phyloP scores from a whole-genome alignment of 2,888 invertebrate genomes.

The Paralinhomoeus sp. region DNA sequence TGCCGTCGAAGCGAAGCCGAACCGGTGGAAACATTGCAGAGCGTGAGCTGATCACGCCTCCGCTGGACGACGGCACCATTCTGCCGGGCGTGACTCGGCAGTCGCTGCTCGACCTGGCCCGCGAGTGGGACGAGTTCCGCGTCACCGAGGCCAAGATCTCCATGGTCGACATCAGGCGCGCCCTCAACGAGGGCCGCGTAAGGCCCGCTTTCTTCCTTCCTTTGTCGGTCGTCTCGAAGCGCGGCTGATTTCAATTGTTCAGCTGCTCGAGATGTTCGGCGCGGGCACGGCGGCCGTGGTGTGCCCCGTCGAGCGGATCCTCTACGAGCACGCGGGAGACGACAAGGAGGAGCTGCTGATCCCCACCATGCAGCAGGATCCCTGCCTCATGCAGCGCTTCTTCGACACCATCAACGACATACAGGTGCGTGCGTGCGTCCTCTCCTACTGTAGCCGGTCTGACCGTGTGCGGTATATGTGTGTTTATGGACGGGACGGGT shows the following conservation, averaged over 20 bases:
- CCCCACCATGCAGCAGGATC: slow-evolving; percentile 38
- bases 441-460: too few species aligned
- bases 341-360: slow-evolving; percentile 36
- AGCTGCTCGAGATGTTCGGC: slow-evolving; percentile 87
- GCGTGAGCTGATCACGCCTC: slow-evolving; percentile 70
- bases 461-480: too few species aligned
- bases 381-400: slow-evolving; percentile 49
- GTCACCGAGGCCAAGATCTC: slow-evolving; percentile 56
- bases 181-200: slow-evolving; percentile 57
- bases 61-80: slow-evolving; percentile 63
- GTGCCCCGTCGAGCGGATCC: slow-evolving; percentile 64
- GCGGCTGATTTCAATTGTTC: slow-evolving; percentile 25
- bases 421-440: slow-evolving; percentile 33
- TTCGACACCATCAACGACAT: slow-evolving; percentile 57
- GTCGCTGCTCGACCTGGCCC: slow-evolving; percentile 54
- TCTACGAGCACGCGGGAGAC: slow-evolving; percentile 36
- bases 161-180: slow-evolving; percentile 53
- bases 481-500: too few species aligned
- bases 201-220: too few species aligned
- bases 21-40: slow-evolving; percentile 48
- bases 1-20: too few species aligned
- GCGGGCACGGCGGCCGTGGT: slow-evolving; percentile 91
- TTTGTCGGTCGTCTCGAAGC: too few species aligned
- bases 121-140: slow-evolving; percentile 62
- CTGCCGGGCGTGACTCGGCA: slow-evolving; percentile 77